Conservation (phyloP, 2,113 vertebrate species). For the Mohoua ochrocephala region DNA sequence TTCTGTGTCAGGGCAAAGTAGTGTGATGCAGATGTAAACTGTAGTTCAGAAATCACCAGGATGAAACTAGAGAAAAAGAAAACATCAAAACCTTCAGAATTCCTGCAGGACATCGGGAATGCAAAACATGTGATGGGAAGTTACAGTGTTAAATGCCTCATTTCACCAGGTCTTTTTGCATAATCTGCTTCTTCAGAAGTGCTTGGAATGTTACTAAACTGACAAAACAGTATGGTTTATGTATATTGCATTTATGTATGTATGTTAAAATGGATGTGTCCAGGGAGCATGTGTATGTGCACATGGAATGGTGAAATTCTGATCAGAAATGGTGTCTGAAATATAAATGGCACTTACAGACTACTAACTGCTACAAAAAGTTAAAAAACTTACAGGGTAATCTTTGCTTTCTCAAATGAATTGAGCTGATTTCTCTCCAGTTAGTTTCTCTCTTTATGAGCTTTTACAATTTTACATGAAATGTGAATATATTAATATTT, state of each 20-base stretch:
- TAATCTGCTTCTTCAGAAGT: slow-evolving; percentile 23
- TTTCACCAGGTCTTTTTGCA: slow-evolving; percentile 22
- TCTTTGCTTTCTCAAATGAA: slow-evolving; percentile 20
- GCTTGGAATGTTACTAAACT: slow-evolving; percentile 20
- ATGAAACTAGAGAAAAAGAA: slow-evolving; percentile 51
- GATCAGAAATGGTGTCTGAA: background rate
- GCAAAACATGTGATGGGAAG: slow-evolving; percentile 8
- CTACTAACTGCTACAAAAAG: background rate
- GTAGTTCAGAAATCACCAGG: slow-evolving; percentile 63
- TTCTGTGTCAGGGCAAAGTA: slow-evolving; percentile 70
- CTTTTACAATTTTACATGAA: slow-evolving; percentile 35
- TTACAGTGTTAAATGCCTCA: slow-evolving; percentile 39
- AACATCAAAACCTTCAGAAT: slow-evolving; percentile 53
- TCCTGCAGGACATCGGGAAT: slow-evolving; percentile 40
- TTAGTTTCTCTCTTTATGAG: slow-evolving; percentile 28
- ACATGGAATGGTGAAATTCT: background rate
- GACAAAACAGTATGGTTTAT: slow-evolving; percentile 1
- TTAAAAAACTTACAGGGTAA: background rate
- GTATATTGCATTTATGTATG: background rate
- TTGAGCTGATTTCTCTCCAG: slow-evolving; percentile 1
- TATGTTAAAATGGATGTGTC: background rate
- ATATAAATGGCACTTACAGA: background rate
- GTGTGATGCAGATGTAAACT: slow-evolving; percentile 67
- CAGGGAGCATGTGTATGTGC: background rate
- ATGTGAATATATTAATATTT: slow-evolving; percentile 64